Evolutionary conservation across 2,113 vertebrate genomes (phyloP).

Genomic region (Sylvietta virens): DNA sequence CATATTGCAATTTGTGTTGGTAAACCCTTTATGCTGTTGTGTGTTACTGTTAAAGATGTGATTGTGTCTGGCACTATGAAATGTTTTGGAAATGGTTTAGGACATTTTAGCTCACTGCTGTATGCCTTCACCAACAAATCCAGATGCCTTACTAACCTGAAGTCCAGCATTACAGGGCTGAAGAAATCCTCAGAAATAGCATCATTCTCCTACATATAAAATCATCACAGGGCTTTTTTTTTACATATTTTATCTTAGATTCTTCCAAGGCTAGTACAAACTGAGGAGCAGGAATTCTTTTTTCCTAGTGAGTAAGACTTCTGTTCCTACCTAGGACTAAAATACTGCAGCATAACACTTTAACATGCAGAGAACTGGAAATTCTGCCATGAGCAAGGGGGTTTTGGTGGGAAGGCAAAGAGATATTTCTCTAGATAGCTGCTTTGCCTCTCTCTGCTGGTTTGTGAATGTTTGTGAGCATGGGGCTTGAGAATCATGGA

Average conservation of each 20-base stretch:
- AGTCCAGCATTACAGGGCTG: neutral
- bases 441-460: neutral
- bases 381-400: neutral
- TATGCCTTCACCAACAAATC: neutral
- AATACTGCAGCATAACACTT: rapidly evolving
- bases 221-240: neutral
- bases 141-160: neutral
- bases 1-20: neutral
- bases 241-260: neutral
- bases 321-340: neutral
- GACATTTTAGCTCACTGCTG: neutral
- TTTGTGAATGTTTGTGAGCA: neutral
- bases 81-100: neutral
- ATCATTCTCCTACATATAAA: neutral
- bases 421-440: neutral
- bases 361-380: neutral
- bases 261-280: neutral
- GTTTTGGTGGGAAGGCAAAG: neutral
- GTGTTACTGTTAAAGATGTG: neutral
- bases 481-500: neutral
- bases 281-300: neutral
- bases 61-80: constrained; percentile 20
- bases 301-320: neutral
- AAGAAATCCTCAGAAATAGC: neutral
- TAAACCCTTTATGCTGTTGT: neutral